Evolutionary conservation across 2,888 invertebrate genomes (phyloP), one percentile per base, ranked within the genome.

Genomic region (Chirona hameri): DNA sequence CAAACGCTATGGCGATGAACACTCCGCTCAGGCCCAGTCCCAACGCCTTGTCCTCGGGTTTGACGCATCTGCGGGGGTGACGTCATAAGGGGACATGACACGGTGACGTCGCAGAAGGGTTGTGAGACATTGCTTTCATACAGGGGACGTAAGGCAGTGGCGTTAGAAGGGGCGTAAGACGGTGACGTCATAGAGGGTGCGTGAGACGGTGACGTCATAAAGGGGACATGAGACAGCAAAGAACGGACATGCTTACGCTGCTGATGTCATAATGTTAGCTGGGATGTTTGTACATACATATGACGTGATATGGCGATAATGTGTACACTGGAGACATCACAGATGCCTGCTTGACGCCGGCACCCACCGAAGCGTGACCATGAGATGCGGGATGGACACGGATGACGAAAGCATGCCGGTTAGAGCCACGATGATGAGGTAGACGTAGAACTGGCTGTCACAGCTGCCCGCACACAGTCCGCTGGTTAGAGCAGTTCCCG

Each of bases 21-120:
- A 84, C 81, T 18, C 81, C 80, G 81, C 83, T 81, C 21, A 85
- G 57, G 29, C 85, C 85, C 27, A 85, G 81, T 9, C 84, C 84
- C n/a, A 83, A n/a, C 12, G 84, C 79, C 81, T 85, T 84, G 83
- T 84, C 84, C 76, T 82, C 81, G 29, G 48, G 76, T 21, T 48
- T 65, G 0, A 85, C 85, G 52, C 85, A 85, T 69, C 85, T 84
- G 82, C 31, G n/a, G 57, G 57, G 57, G 57, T 57, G 57, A 57
- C 57, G 21, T 18, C 57, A 21, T 46, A 29, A 15, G 57, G 24
- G 24, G 48, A 46, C 3, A 52, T 18, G 9, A 24, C 10, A 18
- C 18, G 14, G 3, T 21, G 65, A n/a, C n/a, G 65, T 7, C 10
- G 65, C 65, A 3, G n/a, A 4, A 24, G 5, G 4, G 5, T 18